Evolutionary conservation across 2,113 vertebrate species (phyloP), one percentile per base, ranked within the genome.

Genomic region (Anthoscopus minutus): DNA sequence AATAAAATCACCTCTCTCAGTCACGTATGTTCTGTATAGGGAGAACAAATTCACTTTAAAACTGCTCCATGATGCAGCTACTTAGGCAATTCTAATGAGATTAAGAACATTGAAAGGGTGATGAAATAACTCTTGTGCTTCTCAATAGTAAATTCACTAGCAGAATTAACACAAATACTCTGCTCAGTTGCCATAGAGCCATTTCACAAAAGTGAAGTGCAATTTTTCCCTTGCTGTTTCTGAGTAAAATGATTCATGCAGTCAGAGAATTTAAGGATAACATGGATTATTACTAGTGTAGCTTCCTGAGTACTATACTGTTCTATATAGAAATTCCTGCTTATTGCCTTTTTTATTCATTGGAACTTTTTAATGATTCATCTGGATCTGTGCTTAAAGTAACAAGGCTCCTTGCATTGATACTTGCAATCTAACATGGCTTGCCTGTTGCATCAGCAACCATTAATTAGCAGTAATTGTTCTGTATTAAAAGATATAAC

Each of bases 101-200:
- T 82, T 81, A 86, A 74, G 37, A 81, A 66, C 25, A 51, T 11
- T 83, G 60, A 88, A 95, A 85, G 54, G 14, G 7, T 83, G 48
- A 25, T 88, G 47, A 89, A 87, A 92, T 85, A 82, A 54, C 19
- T 71, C 57, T 82, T 83, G 44, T 89, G 38, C 31, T 94, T 70
- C 44, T 82, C 67, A 69, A 21, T 70, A n/a, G 44, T 92, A 89
- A 86, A 86, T 89, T 77, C 56, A 62, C 30, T 44, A 66, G 67
- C 71, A 81, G 57, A 82, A 82, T 73, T 88, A 77, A 80, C 37
- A 27, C 58, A 85, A 89, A 70, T 51, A 22, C 42, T 90, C 62
- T 65, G 38, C 56, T 80, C 54, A 78, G 87, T 96, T 95, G 87
- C 89, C 72, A 71, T 88, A 93, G 94, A 88, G 25, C 65, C 33